Percentiles rank a stretch among this genome's conserved stretches.
Evolutionary conservation across 2,797 vertebrate species (phyloP).

Genomic region (Petrocephalus sullivani): DNA sequence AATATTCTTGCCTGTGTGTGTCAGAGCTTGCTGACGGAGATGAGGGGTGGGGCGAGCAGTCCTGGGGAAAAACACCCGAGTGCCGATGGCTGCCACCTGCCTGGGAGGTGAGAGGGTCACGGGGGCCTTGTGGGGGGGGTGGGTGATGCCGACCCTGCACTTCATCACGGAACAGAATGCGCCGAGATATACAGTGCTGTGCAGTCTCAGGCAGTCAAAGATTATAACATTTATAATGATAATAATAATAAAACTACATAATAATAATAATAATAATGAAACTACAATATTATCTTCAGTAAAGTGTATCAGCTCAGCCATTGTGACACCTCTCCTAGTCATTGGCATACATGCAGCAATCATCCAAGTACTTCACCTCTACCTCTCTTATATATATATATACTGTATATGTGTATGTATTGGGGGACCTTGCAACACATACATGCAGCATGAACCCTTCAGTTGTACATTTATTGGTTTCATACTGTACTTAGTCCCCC

Average conservation of each 20-base stretch:
- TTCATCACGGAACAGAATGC: neutral
- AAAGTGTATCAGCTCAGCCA: neutral
- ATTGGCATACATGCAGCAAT: neutral
- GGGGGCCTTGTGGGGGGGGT: neutral
- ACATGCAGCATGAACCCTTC: too few species aligned
- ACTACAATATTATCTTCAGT: neutral
- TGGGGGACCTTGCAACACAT: too few species aligned
- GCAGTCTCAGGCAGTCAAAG: neutral
- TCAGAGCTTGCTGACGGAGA: slow-evolving; percentile 71
- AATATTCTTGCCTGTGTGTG: slow-evolving; percentile 21
- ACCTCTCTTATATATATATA: too few species aligned
- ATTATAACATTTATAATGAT: neutral
- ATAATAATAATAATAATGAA: too few species aligned
- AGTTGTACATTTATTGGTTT: too few species aligned
- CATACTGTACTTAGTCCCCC: too few species aligned
- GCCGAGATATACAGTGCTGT: neutral
- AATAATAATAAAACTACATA: too few species aligned
- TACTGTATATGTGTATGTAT: too few species aligned
- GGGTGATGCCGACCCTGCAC: neutral
- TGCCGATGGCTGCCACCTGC: neutral
- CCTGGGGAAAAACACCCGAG: neutral
- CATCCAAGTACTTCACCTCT: neutral
- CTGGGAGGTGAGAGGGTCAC: neutral
- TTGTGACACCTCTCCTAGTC: neutral
- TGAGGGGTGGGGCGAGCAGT: slow-evolving; percentile 48